Percentiles rank a stretch among this genome's conserved stretches.
These are phyloP conservation scores for Listronotus bonariensis DNA, from an alignment of 1,140 invertebrate genomes.

Conservation along the genomic window DNA sequence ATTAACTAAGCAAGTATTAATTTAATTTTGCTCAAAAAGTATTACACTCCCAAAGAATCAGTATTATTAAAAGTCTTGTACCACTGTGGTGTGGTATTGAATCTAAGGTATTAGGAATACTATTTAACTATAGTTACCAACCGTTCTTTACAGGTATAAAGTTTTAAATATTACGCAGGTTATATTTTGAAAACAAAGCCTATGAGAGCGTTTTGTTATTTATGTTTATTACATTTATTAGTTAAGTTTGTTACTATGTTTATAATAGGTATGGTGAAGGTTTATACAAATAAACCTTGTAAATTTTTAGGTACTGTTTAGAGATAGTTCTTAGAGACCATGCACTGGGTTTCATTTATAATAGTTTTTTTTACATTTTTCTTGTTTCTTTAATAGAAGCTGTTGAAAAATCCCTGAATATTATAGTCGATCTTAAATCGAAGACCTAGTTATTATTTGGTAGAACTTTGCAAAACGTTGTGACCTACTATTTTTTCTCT, in stretches of 20 bases:
- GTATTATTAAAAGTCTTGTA: constrained; percentile 1
- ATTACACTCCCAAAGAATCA: not conserved
- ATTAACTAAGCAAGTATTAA: not conserved
- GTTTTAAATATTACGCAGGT: not conserved
- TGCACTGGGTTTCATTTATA: constrained; percentile 2
- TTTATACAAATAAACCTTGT: constrained; percentile 34
- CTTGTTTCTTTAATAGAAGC: no score
- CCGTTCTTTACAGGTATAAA: no score
- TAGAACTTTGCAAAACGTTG: no score
- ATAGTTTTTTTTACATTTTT: not conserved
- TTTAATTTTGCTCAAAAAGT: not conserved
- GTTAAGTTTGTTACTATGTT: not conserved
- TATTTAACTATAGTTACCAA: no score
- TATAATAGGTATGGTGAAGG: constrained; percentile 5
- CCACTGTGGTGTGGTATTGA: constrained; percentile 5
- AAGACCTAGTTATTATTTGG: no score
- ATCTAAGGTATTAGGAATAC: no score
- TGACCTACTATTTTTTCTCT: no score
- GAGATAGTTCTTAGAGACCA: not conserved
- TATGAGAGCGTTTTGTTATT: constrained; percentile 18
- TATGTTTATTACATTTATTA: constrained; percentile 9
- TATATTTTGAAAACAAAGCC: not conserved
- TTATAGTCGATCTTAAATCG: no score
- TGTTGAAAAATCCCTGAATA: no score
- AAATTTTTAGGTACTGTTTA: not conserved